Evolutionary conservation across 2,113 vertebrate species (phyloP).

Genomic region (Pseudonaja textilis): DNA sequence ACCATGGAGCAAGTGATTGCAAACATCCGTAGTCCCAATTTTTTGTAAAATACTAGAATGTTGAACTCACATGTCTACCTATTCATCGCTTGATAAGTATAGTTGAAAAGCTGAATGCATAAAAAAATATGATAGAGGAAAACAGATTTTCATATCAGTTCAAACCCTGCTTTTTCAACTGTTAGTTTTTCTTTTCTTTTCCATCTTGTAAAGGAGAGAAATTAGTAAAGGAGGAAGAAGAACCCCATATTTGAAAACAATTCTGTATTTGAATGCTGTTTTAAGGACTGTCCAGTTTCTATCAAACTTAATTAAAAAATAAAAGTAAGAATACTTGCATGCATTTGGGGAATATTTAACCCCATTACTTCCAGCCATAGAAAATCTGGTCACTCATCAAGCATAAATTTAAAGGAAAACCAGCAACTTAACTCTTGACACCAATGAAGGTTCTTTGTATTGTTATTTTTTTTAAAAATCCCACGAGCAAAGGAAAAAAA

Average conservation of each 20-base stretch:
- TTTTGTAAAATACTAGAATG: background rate
- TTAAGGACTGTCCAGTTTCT: background rate
- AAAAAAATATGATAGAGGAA: background rate
- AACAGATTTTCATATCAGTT: background rate
- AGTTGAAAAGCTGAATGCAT: background rate
- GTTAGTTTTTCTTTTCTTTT: background rate
- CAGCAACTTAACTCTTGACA: background rate
- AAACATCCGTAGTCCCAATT: background rate
- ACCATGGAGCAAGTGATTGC: background rate
- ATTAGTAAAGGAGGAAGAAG: background rate
- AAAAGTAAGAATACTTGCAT: background rate
- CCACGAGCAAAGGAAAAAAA: background rate
- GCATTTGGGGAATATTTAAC: background rate
- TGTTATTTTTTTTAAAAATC: background rate
- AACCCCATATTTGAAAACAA: background rate
- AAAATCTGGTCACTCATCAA: background rate
- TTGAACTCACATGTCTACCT: background rate
- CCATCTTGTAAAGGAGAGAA: background rate
- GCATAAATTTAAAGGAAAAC: background rate
- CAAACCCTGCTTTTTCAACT: background rate
- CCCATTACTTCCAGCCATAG: background rate
- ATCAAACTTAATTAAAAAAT: background rate
- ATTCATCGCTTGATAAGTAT: background rate
- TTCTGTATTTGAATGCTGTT: background rate
- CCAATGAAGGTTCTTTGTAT: background rate